Evolutionary conservation across 53 echinoderm and acorn worm genomes (phyloP), one percentile per base, ranked within the genome.

Genomic region (Pentamera pediparva): DNA sequence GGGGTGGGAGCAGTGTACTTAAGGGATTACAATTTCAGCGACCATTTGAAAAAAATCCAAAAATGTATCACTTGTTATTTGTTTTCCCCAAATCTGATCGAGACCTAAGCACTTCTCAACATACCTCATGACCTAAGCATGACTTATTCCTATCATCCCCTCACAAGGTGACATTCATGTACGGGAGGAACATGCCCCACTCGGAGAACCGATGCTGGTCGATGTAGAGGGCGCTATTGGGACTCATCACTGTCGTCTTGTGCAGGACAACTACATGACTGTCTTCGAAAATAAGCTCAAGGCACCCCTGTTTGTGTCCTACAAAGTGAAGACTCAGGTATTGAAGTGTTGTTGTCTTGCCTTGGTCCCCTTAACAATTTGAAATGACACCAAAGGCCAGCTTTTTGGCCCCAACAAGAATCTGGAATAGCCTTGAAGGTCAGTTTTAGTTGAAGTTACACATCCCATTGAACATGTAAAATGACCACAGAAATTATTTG

Each of bases 301-400:
- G 4, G 11, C 54, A 10, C 73, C 73, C n/a, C 73, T 72, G 24
- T 72, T 52, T 53, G 55, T 72, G 31, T 52, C 73, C 18, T 72
- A 29, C 50, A 4, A 39, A 20, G 43, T 45, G 13, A 45, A 12
- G 47, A 45, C n/a, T n/a, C n/a, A n/a, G n/a, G n/a, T n/a, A n/a
- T n/a, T n/a, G n/a, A n/a, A n/a, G n/a, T n/a, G n/a, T n/a, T n/a
- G n/a, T n/a, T n/a, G n/a, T n/a, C n/a, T n/a, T n/a, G n/a, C n/a
- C n/a, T n/a, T n/a, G n/a, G n/a, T n/a, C n/a, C n/a, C n/a, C n/a
- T n/a, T n/a, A n/a, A n/a, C n/a, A n/a, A n/a, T n/a, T n/a, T n/a
- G n/a, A n/a, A n/a, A n/a, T n/a, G n/a, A n/a, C n/a, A n/a, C n/a
- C n/a, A n/a, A n/a, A n/a, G n/a, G n/a, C n/a, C n/a, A n/a, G n/a